Conservation (phyloP, 2,888 invertebrate genomes). For the Ophonus ardosiacus region DNA sequence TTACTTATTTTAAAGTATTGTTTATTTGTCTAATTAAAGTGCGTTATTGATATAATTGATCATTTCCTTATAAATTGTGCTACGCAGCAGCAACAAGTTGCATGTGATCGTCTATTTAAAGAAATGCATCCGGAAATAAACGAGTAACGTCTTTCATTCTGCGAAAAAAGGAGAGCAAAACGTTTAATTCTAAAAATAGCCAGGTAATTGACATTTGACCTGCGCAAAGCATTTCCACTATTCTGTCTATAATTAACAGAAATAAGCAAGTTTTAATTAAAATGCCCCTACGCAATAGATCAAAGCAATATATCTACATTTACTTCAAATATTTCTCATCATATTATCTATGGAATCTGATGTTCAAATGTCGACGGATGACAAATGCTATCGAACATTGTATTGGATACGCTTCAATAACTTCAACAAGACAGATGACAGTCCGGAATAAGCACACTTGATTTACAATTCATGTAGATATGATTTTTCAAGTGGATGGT, state of each 20-base stretch:
- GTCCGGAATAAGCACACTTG: not conserved
- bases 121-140: not conserved
- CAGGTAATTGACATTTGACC: not conserved
- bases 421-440: conserved; percentile 14
- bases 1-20: too few species aligned
- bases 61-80: too few species aligned
- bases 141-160: not conserved
- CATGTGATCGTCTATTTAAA: not conserved
- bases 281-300: not conserved
- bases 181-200: not conserved
- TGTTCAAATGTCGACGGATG: conserved; percentile 2
- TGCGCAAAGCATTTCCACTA: not conserved
- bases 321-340: not conserved
- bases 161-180: not conserved
- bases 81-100: not conserved
- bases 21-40: too few species aligned
- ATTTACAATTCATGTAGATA: not conserved
- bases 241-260: not conserved
- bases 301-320: not conserved
- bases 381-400: not conserved
- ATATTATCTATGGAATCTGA: not conserved
- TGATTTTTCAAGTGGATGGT: not conserved
- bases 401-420: conserved; percentile 5
- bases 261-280: not conserved
- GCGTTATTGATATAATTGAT: too few species aligned